Base-by-base conservation (phyloP, 2,797 vertebrate species). In the Gymnoscopelus microlampas region DNA sequence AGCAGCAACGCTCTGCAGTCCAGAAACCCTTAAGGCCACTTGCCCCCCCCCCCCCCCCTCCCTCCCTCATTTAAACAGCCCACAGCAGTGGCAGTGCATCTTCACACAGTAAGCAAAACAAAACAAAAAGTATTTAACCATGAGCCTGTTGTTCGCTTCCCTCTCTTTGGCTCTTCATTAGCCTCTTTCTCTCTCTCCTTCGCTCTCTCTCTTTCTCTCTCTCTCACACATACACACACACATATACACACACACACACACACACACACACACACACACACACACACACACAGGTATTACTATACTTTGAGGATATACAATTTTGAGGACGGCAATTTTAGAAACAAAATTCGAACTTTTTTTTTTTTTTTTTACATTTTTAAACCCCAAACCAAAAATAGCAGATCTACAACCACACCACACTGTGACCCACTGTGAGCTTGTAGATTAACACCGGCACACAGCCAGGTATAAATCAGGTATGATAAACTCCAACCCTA, bases 1-100 rank as follows among this genome's bases (percentile, higher is more conserved):
- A 63, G 56, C 44, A 60, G 56, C 44, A 60, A 23, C 2, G 15
- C 48, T 44, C 15, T 8, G 71, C 32, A 63, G 75, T 84, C 78
- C 71, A 50, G 7, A 7, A 8, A 69, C 48, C 32, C 54, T 63
- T 59, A 78, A 85, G 65, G 71, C 62, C 53, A 19, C 24, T 82
- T 67, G 60, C 75, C 68, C 54, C 68, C 54, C 70, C 77, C 68
- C 71, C 59, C 32, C 55, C 15, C 44, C 53, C 10, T n/a, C n/a
- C 57, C 44, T 60, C 23, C 47, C 26, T 15, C 29, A 0, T 44
- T 44, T 44, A 44, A 44, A 44, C 39, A 44, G 57, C 69, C 78
- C 54, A 58, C 76, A 79, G 71, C 61, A 61, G 72, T 51, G 72
- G 72, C 79, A 87, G 85, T 86, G 84, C 79, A 86, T 76, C 63